phyloP scores from a whole-genome alignment of 2,113 vertebrate species.

The Oceanites oceanicus region DNA sequence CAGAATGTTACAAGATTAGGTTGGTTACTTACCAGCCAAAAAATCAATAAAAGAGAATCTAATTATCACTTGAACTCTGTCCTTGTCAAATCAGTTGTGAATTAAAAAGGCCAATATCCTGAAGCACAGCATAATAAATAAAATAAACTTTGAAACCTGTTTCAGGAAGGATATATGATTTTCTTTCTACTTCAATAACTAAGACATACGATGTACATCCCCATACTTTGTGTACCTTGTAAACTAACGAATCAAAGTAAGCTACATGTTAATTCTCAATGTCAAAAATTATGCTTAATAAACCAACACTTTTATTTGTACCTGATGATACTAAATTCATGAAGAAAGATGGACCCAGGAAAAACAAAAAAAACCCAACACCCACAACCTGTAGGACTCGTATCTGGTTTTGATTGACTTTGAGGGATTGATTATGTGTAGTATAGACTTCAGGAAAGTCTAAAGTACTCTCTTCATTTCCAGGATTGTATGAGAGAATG shows the following conservation, averaged over 20 bases:
- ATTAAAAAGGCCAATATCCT: background rate
- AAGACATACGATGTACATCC: background rate
- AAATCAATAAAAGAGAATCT: constrained; percentile 15
- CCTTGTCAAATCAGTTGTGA: constrained; percentile 1
- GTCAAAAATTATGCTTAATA: background rate
- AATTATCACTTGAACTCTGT: constrained; percentile 12
- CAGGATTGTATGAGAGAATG: background rate
- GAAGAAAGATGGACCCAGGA: background rate
- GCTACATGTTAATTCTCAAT: background rate
- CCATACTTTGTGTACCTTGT: background rate
- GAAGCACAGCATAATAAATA: background rate
- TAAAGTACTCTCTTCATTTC: background rate
- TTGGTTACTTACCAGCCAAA: background rate
- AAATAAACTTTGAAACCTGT: background rate
- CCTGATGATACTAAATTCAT: background rate
- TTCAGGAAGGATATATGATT: background rate
- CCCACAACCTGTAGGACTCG: fast-evolving
- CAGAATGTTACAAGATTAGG: background rate
- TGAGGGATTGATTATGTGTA: background rate
- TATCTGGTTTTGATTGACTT: background rate
- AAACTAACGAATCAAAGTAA: background rate
- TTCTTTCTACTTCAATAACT: background rate
- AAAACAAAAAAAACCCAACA: fast-evolving
- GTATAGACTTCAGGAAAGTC: background rate
- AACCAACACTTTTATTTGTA: background rate